These are phyloP conservation scores for Coenonympha arcania DNA, from an alignment of 2,888 invertebrate genomes.

Conservation along the genomic window DNA sequence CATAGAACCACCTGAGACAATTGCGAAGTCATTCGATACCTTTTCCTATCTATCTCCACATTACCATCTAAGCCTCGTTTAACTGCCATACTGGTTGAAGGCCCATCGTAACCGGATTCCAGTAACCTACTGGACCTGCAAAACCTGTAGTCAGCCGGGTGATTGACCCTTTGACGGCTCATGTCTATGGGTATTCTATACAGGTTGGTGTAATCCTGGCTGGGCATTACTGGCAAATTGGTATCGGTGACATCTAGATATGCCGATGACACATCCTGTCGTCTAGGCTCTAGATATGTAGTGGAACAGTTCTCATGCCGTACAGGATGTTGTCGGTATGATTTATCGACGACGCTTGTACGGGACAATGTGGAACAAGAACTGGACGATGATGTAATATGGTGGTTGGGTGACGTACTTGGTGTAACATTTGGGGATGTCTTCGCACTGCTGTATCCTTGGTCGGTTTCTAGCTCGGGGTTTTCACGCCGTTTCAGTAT, in stretches of 20 bases:
- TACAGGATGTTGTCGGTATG: constrained; percentile 1
- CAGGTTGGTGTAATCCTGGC: constrained; percentile 33
- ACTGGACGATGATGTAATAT: constrained; percentile 47
- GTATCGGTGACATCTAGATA: constrained; percentile 5
- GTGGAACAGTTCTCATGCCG: background rate
- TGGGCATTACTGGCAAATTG: constrained; percentile 17
- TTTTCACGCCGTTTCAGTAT: constrained; percentile 54
- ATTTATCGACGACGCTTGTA: constrained; percentile 23
- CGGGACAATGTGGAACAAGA: constrained; percentile 45
- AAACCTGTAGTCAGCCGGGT: constrained; percentile 51
- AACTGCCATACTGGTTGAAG: constrained; percentile 52
- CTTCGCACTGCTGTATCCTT: constrained; percentile 59
- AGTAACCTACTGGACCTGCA: constrained; percentile 52
- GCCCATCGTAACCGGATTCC: constrained; percentile 50
- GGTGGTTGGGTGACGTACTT: constrained; percentile 47
- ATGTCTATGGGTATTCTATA: constrained; percentile 46
- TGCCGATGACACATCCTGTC: background rate
- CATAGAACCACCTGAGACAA: constrained; percentile 65
- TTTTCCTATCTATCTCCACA: constrained; percentile 54
- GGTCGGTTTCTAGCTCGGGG: constrained; percentile 50
- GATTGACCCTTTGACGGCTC: constrained; percentile 48
- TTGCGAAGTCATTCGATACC: constrained; percentile 52
- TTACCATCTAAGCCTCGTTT: constrained; percentile 52
- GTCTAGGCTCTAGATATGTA: background rate
- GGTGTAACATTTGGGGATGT: constrained; percentile 59